Evolutionary conservation across 2,113 vertebrate genomes (phyloP).

Genomic region (Pandion haliaetus): DNA sequence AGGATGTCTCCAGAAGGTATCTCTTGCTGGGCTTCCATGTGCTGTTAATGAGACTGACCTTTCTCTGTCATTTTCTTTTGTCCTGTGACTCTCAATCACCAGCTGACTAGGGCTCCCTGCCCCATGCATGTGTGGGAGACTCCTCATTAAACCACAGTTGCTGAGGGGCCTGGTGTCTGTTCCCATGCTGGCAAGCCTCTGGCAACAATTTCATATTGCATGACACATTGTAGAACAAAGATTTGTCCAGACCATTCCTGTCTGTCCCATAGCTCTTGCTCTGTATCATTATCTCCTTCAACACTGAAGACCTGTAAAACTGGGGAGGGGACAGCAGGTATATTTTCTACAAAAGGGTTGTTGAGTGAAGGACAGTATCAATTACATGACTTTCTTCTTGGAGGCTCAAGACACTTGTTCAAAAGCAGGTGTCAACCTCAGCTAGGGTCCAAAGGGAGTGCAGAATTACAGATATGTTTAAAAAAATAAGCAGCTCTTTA

Average conservation of each 20-base stretch:
- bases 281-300: neutral
- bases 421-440: neutral
- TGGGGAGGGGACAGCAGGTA: neutral
- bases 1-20: neutral
- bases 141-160: neutral
- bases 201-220: neutral
- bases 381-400: neutral
- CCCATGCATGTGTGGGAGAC: accelerated
- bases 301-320: neutral
- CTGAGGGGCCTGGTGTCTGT: neutral
- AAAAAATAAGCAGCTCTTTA: neutral
- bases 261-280: neutral
- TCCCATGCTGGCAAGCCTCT: neutral
- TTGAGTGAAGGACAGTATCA: neutral
- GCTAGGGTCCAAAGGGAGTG: neutral
- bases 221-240: neutral
- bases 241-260: neutral
- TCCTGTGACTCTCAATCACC: neutral
- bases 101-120: neutral
- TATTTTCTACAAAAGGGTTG: neutral
- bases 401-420: neutral
- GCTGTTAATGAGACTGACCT: neutral
- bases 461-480: neutral
- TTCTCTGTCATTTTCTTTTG: neutral
- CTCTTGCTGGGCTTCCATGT: neutral